Percentiles rank a stretch among this genome's conserved stretches.
Evolutionary conservation across 1,140 invertebrate genomes (phyloP).

Genomic region (Drosophila repletoides): DNA sequence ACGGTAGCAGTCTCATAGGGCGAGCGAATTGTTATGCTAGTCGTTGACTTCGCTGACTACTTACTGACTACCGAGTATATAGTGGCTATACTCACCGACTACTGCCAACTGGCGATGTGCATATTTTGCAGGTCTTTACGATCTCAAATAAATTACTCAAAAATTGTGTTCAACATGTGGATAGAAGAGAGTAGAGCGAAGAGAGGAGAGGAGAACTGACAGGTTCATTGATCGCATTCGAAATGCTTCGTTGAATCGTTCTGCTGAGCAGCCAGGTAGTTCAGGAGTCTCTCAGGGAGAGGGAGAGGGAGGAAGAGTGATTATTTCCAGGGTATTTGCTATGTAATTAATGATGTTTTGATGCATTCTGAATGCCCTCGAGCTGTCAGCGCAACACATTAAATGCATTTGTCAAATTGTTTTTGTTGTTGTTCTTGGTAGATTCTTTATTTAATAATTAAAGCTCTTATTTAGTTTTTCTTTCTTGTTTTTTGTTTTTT

Average conservation of each 20-base stretch:
- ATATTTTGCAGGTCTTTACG: conserved; percentile 65
- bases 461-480: conserved; percentile 77
- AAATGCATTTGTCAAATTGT: conserved; percentile 36
- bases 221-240: conserved; percentile 79
- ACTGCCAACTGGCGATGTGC: conserved; percentile 14
- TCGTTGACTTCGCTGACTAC: conserved; percentile 53
- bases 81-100: not conserved
- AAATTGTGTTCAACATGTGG: conserved; percentile 65
- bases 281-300: conserved; percentile 43
- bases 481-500: conserved; percentile 34
- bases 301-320: conserved; percentile 2
- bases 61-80: not conserved
- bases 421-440: conserved; percentile 56
- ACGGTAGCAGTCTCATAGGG: conserved; percentile 76
- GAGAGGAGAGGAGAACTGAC: conserved; percentile 25
- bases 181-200: conserved; percentile 10
- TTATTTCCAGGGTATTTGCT: conserved; percentile 1
- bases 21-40: conserved; percentile 80
- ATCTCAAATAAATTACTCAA: conserved; percentile 73
- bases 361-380: conserved; percentile 47
- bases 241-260: conserved; percentile 56
- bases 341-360: conserved; percentile 67
- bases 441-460: conserved; percentile 80
- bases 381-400: conserved; percentile 48
- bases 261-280: too few species aligned